Base-by-base conservation (phyloP, 2,797 vertebrate genomes). In the Ptychobarbus kaznakovi region DNA sequence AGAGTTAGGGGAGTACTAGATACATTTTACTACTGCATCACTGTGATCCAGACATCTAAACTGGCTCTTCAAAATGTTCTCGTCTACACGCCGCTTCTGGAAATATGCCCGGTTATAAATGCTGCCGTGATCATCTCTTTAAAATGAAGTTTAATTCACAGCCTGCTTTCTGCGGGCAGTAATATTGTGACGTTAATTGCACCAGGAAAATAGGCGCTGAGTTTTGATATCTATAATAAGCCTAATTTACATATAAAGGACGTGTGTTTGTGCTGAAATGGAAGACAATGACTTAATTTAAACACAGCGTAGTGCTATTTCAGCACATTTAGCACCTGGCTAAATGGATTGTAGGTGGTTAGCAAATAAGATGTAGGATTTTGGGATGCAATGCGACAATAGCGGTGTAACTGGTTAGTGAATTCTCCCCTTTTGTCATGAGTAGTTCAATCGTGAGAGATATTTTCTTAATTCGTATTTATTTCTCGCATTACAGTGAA, bases 201-300 rank as follows among this genome's bases (percentile, higher is more conserved):
- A n/a, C 51, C 20, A 58, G 0, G 20, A 38, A 77, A 77, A 77
- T 40, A 58, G 20, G 6, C 35, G 32, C 51, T 58, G 51, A 77
- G 74, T 58, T 77, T 56, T 77, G 32, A 77, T 40, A 40, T 77
- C 51, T 77, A 77, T 58, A 77, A 77, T 77, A 77, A 77, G 53
- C 20, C 35, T 58, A 77, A 77, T 77, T 58, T 77, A 77, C 32
- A 77, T 58, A 77, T 77, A 77, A 58, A 77, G 22, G 53, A 40
- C 22, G 53, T 40, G 75, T 77, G 35, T 58, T 77, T 58, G 12
- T 9, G 35, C 35, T 40, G 35, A 77, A 77, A 56, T 40, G 20
- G 1, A 80, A 86, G 58, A 66, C 70, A 76, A 68, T 35, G 44
- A 65, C 40, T 46, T 70, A 65, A 40, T 44, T n/a, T 46, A 51